Conservation (phyloP, 35 echinoderm and acorn worm genomes). For the Acanthaster planci region DNA sequence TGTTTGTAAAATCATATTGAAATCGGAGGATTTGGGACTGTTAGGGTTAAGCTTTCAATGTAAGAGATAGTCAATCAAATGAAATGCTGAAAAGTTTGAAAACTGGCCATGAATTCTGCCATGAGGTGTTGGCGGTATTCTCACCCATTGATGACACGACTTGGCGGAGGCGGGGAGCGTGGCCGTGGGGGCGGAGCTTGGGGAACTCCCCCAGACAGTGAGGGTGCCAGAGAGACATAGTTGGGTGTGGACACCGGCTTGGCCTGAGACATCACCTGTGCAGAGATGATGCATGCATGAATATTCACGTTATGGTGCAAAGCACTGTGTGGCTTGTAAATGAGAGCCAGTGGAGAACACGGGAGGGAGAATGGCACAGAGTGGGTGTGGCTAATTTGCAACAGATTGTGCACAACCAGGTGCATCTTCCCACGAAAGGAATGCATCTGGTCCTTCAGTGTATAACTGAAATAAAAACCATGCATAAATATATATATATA, state of each 20-base stretch:
- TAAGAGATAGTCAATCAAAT: neutral
- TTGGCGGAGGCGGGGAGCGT: constrained; percentile 14
- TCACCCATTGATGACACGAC: constrained; percentile 24
- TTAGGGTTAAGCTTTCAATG: too few relatives aligned
- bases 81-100: neutral
- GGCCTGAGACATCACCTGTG: neutral
- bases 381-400: too few relatives aligned
- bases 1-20: too few relatives aligned
- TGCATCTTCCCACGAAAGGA: too few relatives aligned
- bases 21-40: too few relatives aligned
- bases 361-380: too few relatives aligned
- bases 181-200: constrained; percentile 8
- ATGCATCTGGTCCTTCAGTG: too few relatives aligned
- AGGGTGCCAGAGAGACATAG: constrained; percentile 17
- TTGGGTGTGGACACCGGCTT: neutral
- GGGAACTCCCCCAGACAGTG: neutral
- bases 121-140: neutral
- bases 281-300: too few relatives aligned
- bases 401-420: too few relatives aligned
- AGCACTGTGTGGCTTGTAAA: too few relatives aligned
- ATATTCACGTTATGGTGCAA: too few relatives aligned
- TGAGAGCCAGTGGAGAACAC: too few relatives aligned
- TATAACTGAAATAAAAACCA: neutral
- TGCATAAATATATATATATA: neutral
- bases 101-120: neutral